These are phyloP conservation scores for Cardiocondyla obscurior DNA, from an alignment of 1,140 invertebrate species.

Conservation along the genomic window DNA sequence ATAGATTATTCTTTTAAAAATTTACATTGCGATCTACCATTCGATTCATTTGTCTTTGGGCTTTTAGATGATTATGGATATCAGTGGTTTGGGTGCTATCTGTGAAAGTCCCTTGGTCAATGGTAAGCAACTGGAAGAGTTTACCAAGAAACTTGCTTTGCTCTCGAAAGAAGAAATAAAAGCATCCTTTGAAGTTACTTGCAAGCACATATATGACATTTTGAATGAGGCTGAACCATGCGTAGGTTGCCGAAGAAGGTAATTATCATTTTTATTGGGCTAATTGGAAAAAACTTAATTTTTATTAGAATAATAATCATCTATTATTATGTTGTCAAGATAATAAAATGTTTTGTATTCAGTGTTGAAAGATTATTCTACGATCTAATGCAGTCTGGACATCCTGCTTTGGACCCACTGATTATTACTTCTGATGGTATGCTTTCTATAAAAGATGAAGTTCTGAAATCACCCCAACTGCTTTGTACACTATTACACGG, in stretches of 20 bases:
- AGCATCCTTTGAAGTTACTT: slow-evolving; percentile 92
- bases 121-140: slow-evolving; percentile 93
- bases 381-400: slow-evolving; percentile 91
- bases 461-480: slow-evolving; percentile 89
- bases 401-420: slow-evolving; percentile 93
- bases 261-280: slow-evolving; percentile 63
- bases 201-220: slow-evolving; percentile 91
- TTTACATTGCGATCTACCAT: neutral
- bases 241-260: slow-evolving; percentile 96
- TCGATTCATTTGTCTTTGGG: neutral
- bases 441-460: slow-evolving; percentile 91
- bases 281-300: slow-evolving; percentile 16
- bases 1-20: neutral
- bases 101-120: slow-evolving; percentile 90
- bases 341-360: slow-evolving; percentile 74
- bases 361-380: slow-evolving; percentile 94
- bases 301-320: slow-evolving; percentile 35
- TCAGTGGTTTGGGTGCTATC: slow-evolving; percentile 91
- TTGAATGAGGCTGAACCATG: slow-evolving; percentile 95
- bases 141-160: slow-evolving; percentile 90
- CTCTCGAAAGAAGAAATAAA: slow-evolving; percentile 92
- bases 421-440: slow-evolving; percentile 88
- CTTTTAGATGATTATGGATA: slow-evolving; percentile 95
- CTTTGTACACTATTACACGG: slow-evolving; percentile 93
- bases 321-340: neutral